Conservation (phyloP, 2,113 vertebrate species). For the Dicentrarchus labrax region DNA sequence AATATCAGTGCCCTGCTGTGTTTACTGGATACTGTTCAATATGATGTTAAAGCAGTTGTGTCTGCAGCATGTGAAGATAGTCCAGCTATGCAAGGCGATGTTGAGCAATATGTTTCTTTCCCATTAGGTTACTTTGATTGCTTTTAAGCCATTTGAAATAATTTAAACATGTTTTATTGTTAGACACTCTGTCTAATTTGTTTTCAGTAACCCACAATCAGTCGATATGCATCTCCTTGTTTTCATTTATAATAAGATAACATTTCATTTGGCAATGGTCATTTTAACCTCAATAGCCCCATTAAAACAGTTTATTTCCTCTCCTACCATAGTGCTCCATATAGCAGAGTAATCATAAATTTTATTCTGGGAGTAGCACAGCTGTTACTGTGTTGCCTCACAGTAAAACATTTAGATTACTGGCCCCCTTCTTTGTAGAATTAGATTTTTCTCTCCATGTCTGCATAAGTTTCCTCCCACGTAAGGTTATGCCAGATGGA, state of each 20-base stretch:
- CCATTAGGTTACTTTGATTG: constrained; percentile 15
- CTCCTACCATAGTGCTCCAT: constrained; percentile 1
- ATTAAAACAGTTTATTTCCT: constrained; percentile 45
- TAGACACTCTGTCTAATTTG: constrained; percentile 15
- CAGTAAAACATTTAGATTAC: constrained; percentile 32
- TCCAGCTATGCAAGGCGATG: not conserved
- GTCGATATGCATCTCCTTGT: not conserved
- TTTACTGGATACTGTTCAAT: constrained; percentile 41
- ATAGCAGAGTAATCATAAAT: constrained; percentile 21
- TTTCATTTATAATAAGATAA: constrained; percentile 33
- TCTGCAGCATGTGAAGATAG: constrained; percentile 23
- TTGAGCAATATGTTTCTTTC: constrained; percentile 21
- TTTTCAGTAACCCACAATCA: constrained; percentile 15
- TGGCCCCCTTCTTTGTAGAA: constrained; percentile 2
- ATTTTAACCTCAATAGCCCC: constrained; percentile 21
- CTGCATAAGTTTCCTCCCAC: constrained; percentile 31
- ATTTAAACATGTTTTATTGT: constrained; percentile 14
- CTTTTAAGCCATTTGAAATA: constrained; percentile 24
- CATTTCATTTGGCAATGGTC: not conserved
- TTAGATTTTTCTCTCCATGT: constrained; percentile 14
- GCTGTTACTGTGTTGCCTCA: constrained; percentile 30
- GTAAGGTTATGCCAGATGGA: constrained; percentile 31
- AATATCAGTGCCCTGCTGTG: constrained; percentile 11
- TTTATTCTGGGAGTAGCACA: constrained; percentile 37
- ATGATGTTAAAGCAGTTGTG: constrained; percentile 37